These are phyloP conservation scores for Spondyliosoma cantharus DNA, from an alignment of 2,797 vertebrate genomes.

Conservation along the genomic window DNA sequence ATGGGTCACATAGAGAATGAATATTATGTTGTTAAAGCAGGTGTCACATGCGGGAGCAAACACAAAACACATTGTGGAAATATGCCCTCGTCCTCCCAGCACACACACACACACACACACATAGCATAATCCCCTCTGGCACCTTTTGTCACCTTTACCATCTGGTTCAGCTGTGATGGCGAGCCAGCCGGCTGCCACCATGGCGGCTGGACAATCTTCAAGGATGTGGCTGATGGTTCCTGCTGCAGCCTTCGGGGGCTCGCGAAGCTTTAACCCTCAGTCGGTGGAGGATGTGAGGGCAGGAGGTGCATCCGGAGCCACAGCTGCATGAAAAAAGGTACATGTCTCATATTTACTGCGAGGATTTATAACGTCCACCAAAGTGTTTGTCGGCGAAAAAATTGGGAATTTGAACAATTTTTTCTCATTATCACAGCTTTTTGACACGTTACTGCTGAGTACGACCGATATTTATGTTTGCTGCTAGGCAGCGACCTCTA, in stretches of 20 bases:
- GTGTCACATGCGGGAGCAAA: constrained; percentile 12
- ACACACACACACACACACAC: constrained; percentile 15
- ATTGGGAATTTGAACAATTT: neutral
- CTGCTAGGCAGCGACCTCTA: no score
- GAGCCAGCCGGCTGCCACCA: constrained; percentile 51
- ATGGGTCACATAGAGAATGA: constrained; percentile 20
- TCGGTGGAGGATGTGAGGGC: constrained; percentile 9
- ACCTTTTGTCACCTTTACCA: constrained; percentile 63
- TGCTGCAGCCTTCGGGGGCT: constrained; percentile 32
- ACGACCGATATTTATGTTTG: no score
- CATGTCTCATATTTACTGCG: neutral
- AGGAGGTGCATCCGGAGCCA: constrained; percentile 16
- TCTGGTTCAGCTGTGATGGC: constrained; percentile 61
- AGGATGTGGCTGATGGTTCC: constrained; percentile 38
- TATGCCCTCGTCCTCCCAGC: constrained; percentile 12
- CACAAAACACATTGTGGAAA: constrained; percentile 23
- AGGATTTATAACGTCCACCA: neutral
- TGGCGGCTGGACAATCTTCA: constrained; percentile 53
- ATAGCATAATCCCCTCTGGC: constrained; percentile 52
- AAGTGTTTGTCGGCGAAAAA: no score
- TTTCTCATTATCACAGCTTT: no score
- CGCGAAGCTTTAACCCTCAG: constrained; percentile 22
- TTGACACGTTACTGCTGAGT: no score
- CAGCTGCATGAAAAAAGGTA: constrained; percentile 11
- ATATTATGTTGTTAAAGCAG: constrained; percentile 22